Evolutionary conservation across 2,797 vertebrate species (phyloP), one percentile per base, ranked within the genome.

Genomic region (Leucoraja ocellata): DNA sequence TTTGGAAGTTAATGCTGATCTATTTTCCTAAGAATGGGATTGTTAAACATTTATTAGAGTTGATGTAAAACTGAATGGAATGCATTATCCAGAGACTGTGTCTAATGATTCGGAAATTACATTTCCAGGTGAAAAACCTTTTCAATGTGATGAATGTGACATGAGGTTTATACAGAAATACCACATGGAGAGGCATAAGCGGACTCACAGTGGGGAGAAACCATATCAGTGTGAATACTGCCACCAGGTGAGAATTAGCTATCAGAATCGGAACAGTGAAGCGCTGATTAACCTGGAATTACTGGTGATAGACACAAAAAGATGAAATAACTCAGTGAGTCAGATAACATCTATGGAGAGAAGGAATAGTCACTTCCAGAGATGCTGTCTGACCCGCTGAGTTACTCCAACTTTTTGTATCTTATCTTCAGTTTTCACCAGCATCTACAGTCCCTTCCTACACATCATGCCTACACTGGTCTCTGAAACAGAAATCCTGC

Each of bases 141-240:
- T 93, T 91, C 61, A 73, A 11, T 93, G 93, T 32, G 93, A 91
- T 36, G 80, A 93, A 90, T 93, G 93, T 61, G 93, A 90, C 74
- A 93, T 93, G 93, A 98, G 98, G 95, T 99, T 99, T 96, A 99
- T 99, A 95, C 99, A 99, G 96, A 99, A 99, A 95, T 99, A 99
- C 94, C 99, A 99, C 95, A 99, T 99, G 99, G 98, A 99, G 96
- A 98, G 99, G 95, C 99, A 99, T 96, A 99, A 99, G 96, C 98
- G 99, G 95, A 99, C 99, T 93, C 99, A 99, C 94, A 99, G 99
- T 94, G 99, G 99, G 94, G 99, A 99, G 95, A 99, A 99, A 95
- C 99, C 99, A 88, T 99, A 99, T 95, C 98, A 99, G 93, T 99
- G 99, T 96, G 99, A 99, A 97, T 99, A 98, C 96, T 99, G 99